A percentile compares a stretch with the other conserved stretches of the same genome.
Conservation (phyloP, 2,113 vertebrate species). For the Picathartes gymnocephalus region DNA sequence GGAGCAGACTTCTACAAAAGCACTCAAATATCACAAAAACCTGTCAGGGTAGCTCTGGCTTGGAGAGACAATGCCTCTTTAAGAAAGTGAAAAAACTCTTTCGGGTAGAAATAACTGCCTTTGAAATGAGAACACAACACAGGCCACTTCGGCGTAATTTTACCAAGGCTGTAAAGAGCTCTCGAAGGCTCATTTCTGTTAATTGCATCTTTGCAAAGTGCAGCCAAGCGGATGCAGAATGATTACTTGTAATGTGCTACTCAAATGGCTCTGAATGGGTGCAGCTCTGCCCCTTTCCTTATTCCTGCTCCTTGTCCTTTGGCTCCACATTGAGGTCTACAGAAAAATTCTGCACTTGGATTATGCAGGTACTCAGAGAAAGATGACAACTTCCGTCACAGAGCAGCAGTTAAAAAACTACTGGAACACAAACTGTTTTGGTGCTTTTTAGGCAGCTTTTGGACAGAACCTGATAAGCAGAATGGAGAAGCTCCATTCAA, state of each 20-base stretch:
- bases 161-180: neutral
- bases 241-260: neutral
- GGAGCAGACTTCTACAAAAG: neutral
- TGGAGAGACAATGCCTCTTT: neutral
- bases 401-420: neutral
- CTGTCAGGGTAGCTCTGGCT: neutral
- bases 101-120: neutral
- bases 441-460: neutral
- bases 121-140: neutral
- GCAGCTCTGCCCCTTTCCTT: neutral
- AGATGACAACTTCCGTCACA: neutral
- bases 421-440: neutral
- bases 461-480: neutral
- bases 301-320: neutral
- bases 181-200: neutral
- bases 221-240: neutral
- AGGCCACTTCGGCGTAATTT: neutral
- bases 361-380: neutral
- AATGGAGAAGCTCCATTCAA: neutral
- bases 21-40: neutral
- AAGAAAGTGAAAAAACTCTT: neutral
- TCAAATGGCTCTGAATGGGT: neutral
- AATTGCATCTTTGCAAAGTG: neutral
- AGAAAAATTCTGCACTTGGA: neutral
- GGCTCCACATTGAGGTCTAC: neutral